These are phyloP conservation scores for Cyclophora albipunctata DNA, from an alignment of 2,888 invertebrate species.

Conservation along the genomic window DNA sequence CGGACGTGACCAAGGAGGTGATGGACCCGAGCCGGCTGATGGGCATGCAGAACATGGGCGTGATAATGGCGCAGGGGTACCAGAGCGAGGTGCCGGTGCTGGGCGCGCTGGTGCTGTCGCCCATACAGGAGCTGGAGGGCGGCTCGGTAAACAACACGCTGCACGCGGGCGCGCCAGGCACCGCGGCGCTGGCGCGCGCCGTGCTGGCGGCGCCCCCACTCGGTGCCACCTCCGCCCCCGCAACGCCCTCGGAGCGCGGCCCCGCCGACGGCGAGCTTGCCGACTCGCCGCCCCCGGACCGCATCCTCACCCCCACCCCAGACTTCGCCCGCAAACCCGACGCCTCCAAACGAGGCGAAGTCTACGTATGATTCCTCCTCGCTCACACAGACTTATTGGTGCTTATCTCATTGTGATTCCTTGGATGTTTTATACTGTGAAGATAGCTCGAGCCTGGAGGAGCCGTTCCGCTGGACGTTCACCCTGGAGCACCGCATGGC, in stretches of 20 bases:
- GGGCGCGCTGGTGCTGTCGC: conserved; percentile 84
- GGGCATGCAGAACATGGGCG: conserved; percentile 75
- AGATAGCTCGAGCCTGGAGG: no score
- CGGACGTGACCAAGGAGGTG: conserved; percentile 89
- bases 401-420: background rate
- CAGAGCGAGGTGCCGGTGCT: conserved; percentile 82
- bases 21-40: conserved; percentile 79
- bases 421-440: no score
- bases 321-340: conserved; percentile 46
- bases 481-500: no score
- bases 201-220: conserved; percentile 78
- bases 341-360: conserved; percentile 60
- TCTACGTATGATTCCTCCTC: conserved; percentile 45
- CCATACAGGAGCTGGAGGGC: conserved; percentile 89
- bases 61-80: conserved; percentile 81
- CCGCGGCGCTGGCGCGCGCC: conserved; percentile 86
- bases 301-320: conserved; percentile 42
- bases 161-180: conserved; percentile 82
- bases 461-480: no score
- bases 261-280: conserved; percentile 9
- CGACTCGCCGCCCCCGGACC: conserved; percentile 23
- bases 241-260: conserved; percentile 46
- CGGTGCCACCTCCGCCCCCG: conserved; percentile 72
- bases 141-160: conserved; percentile 83
- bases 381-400: background rate